Conservation (phyloP, 2,888 invertebrate species). For the Pachycephus smyrnensis region DNA sequence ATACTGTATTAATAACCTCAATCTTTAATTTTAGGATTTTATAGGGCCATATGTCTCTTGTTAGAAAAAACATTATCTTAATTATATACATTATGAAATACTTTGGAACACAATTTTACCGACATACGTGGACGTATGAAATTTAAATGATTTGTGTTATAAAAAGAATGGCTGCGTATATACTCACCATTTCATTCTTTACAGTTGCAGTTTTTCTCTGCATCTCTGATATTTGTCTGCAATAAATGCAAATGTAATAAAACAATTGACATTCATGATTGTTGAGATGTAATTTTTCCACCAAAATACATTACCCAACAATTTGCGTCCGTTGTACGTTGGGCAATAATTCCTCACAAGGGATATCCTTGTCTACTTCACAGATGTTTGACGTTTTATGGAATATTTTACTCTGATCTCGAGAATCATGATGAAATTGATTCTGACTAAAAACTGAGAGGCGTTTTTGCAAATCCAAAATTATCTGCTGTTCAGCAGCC, state of each 20-base stretch:
- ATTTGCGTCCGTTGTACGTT: background rate
- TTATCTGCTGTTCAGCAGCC: background rate
- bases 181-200: background rate
- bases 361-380: background rate
- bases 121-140: background rate
- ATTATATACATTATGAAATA: background rate
- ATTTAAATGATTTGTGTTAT: background rate
- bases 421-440: background rate
- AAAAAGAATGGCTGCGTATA: background rate
- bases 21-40: too few species aligned
- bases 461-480: conserved; percentile 8
- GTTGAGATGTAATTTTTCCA: background rate
- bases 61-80: background rate
- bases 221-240: background rate
- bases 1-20: background rate
- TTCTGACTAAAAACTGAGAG: background rate
- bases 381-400: background rate
- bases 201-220: background rate
- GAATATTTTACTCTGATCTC: background rate
- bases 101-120: background rate
- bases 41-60: background rate
- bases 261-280: background rate
- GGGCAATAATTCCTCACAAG: background rate
- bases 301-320: background rate
- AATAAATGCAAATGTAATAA: background rate